These are phyloP conservation scores for Palloptera scutellata DNA, from an alignment of 2,888 invertebrate genomes.

Conservation along the genomic window DNA sequence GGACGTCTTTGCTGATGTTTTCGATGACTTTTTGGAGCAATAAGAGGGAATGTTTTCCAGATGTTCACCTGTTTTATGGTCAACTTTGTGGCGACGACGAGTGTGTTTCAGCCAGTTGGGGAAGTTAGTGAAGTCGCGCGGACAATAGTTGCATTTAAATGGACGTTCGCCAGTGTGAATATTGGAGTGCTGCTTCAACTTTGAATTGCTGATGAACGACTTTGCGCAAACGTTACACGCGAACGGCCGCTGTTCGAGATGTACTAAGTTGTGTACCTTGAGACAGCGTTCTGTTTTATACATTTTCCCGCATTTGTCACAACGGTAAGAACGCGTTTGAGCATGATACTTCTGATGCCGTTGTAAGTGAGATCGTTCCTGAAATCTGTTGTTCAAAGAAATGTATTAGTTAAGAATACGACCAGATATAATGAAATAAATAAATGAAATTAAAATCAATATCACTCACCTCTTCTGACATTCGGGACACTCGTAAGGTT, in stretches of 20 bases:
- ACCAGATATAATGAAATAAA: not conserved
- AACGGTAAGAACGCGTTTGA: conserved; percentile 61
- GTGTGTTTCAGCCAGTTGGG: conserved; percentile 71
- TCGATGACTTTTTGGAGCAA: conserved; percentile 59
- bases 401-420: conserved; percentile 14
- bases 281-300: conserved; percentile 69
- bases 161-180: conserved; percentile 69
- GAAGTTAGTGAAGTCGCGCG: conserved; percentile 69
- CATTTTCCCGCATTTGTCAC: conserved; percentile 64
- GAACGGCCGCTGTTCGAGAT: conserved; percentile 67
- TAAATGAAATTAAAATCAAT: not conserved
- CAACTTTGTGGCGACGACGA: conserved; percentile 67
- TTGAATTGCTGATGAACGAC: conserved; percentile 69
- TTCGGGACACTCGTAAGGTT: conserved; percentile 62
- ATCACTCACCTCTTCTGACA: conserved; percentile 58
- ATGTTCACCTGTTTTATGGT: conserved; percentile 63
- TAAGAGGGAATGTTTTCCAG: conserved; percentile 63
- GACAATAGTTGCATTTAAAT: conserved; percentile 69
- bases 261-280: conserved; percentile 68
- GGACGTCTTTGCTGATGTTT: conserved; percentile 41
- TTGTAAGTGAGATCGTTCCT: conserved; percentile 62
- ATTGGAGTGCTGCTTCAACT: conserved; percentile 69
- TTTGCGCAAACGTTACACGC: conserved; percentile 68
- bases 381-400: conserved; percentile 47
- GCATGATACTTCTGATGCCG: conserved; percentile 64